Conservation (phyloP, 2,888 invertebrate genomes). For the Flexamia atlantica region DNA sequence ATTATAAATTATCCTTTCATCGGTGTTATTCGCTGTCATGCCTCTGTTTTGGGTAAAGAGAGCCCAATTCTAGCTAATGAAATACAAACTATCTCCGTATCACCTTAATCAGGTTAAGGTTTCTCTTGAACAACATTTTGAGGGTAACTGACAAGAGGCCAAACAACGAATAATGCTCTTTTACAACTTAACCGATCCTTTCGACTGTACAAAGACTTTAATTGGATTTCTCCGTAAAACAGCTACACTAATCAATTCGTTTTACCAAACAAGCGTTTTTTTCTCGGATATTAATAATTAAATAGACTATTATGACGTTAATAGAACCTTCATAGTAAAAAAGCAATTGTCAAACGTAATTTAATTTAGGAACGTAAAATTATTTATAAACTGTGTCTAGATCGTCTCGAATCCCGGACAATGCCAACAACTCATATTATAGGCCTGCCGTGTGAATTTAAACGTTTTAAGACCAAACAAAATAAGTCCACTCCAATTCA, state of each 20-base stretch:
- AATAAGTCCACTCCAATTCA: background rate
- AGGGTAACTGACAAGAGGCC: constrained; percentile 15
- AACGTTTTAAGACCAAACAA: no score
- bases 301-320: no score
- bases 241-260: background rate
- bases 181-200: background rate
- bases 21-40: background rate
- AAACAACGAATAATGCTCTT: constrained; percentile 26
- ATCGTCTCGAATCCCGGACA: no score
- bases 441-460: no score
- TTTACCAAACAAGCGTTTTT: background rate
- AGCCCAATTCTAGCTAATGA: constrained; percentile 11
- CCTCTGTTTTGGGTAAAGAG: background rate
- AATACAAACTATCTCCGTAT: constrained; percentile 16
- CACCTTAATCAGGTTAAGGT: constrained; percentile 25
- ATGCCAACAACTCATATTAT: no score
- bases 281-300: no score
- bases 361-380: no score
- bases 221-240: background rate
- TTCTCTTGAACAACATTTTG: constrained; percentile 11
- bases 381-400: no score
- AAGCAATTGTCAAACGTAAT: no score
- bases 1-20: background rate
- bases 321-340: no score
- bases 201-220: background rate